Conservation (phyloP, 2,797 vertebrate species). For the Otolemur crassicaudatus region DNA sequence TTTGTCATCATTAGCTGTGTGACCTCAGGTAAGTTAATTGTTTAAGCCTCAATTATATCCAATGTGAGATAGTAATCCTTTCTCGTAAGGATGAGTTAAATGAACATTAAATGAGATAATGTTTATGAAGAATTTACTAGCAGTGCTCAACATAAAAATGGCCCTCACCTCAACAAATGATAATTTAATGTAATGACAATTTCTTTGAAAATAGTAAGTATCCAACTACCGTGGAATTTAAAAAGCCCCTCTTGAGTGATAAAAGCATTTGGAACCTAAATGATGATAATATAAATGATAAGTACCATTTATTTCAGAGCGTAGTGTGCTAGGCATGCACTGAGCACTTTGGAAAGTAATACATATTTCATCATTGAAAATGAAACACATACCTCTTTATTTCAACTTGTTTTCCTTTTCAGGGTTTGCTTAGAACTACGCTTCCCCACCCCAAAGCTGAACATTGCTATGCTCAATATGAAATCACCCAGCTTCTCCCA, state of each 20-base stretch:
- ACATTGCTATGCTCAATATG: constrained; percentile 91
- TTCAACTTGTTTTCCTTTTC: constrained; percentile 65
- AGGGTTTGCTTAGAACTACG: constrained; percentile 94
- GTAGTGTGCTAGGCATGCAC: background rate
- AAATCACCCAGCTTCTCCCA: constrained; percentile 90
- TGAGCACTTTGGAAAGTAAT: background rate
- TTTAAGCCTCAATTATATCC: background rate
- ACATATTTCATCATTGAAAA: background rate
- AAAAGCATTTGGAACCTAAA: background rate
- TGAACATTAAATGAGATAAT: constrained; percentile 35
- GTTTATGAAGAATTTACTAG: constrained; percentile 32
- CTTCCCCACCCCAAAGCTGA: constrained; percentile 91
- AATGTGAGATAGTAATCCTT: constrained; percentile 45
- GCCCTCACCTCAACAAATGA: background rate
- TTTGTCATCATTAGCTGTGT: background rate
- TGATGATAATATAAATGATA: background rate
- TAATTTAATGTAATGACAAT: constrained; percentile 11
- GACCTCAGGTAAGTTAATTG: constrained; percentile 4
- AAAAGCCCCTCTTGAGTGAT: background rate
- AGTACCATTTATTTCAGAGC: background rate
- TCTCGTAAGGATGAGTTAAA: background rate
- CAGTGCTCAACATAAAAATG: background rate
- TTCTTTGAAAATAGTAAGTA: constrained; percentile 28
- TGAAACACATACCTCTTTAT: background rate
- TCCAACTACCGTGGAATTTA: background rate